Evolutionary conservation across 2,888 invertebrate species (phyloP), one percentile per base, ranked within the genome.

Genomic region (Calephelis perditalis): DNA sequence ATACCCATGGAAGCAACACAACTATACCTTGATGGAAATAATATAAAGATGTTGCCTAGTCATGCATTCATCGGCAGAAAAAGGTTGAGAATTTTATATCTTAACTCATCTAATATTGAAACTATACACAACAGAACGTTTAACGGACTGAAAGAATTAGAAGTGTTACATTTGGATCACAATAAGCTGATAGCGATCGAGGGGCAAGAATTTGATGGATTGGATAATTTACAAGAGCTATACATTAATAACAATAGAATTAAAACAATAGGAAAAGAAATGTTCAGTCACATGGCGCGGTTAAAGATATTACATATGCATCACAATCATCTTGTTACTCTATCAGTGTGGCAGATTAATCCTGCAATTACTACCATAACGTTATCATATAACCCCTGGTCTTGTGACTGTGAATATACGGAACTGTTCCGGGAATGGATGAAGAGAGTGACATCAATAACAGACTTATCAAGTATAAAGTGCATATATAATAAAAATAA

Each of bases 1-100:
- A 95, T 97, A 77, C 97, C 97, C 9, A 97, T 97, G 96, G 96
- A 96, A 78, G 95, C 96, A 63, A 96, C 97, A n/a, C 94, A 96
- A 77, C 91, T 97, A 68, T 96, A 96, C 77, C 91, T 97, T 65
- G 96, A 96, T 80, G 96, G 96, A 66, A 96, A 97, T 82, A 93
- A 95, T 78, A 92, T 97, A 71, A 92, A 93, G 72, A 91, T 93
- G 62, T 91, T 97, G 61, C 93, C 94, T 68, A 95, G 95, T 81
- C 96, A 96, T 85, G 95, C 96, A 52, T 97, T 97, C 82, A 95
- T 97, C 70, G 97, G 96, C 5, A 92, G 96, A 68, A 96, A 96
- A 85, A 93, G 94, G 71, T 88, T 96, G 63, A 94, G 94, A 77
- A 92, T 94, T 65, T 82, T 96, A 59, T 96, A 94, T 79, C 85